Percentiles rank a stretch among this genome's conserved stretches.
Evolutionary conservation across 2,113 vertebrate genomes (phyloP).

Genomic region (Ornithorhynchus anatinus): DNA sequence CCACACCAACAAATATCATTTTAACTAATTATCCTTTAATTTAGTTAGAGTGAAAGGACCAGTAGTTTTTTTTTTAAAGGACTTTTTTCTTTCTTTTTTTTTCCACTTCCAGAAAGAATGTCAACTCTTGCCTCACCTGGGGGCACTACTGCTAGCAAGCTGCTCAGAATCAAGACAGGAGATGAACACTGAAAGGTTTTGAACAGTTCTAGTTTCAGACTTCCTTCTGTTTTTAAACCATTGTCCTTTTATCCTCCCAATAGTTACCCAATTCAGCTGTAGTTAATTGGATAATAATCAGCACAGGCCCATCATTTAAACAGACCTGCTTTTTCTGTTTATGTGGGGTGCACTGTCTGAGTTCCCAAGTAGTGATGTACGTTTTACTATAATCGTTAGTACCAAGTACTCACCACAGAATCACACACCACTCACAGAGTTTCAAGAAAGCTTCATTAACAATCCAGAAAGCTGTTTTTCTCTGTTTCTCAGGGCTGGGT

Average conservation of each 20-base stretch:
- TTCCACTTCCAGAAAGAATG: background rate
- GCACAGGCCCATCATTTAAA: constrained; percentile 1
- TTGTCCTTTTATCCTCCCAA: background rate
- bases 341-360: too few species aligned
- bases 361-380: too few species aligned
- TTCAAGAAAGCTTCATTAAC: background rate
- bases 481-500: background rate
- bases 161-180: too few species aligned
- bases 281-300: constrained; percentile 10
- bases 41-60: background rate
- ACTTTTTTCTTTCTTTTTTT: background rate
- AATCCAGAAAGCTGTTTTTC: constrained; percentile 9
- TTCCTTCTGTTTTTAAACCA: background rate
- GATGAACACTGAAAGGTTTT: background rate
- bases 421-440: background rate
- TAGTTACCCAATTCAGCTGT: background rate
- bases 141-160: background rate
- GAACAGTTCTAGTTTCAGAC: background rate
- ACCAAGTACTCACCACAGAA: too few species aligned
- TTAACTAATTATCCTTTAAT: background rate
- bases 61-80: background rate
- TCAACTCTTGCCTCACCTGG: background rate
- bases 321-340: too few species aligned
- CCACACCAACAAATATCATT: background rate
- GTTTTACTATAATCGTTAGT: too few species aligned